phyloP scores from a whole-genome alignment of 1,140 invertebrate genomes.

The Tachypleus tridentatus region DNA sequence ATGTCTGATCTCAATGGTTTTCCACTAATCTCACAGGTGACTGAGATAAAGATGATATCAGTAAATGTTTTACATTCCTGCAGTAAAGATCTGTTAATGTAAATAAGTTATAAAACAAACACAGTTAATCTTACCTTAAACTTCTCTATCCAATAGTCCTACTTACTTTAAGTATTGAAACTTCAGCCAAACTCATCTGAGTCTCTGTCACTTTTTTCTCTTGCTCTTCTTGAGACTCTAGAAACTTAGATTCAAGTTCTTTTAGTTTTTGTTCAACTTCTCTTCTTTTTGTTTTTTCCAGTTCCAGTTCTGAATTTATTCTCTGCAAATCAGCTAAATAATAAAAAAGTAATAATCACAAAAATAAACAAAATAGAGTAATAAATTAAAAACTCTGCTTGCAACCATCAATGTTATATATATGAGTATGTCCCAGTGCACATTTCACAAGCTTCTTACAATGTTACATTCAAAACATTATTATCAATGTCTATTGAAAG shows the following conservation, averaged over 20 bases:
- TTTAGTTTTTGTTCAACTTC: conserved; percentile 32
- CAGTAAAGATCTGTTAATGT: too few relatives aligned
- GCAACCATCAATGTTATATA: too few relatives aligned
- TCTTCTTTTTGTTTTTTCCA: conserved; percentile 29
- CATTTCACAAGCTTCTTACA: too few relatives aligned
- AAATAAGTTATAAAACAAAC: too few relatives aligned
- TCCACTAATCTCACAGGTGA: too few relatives aligned
- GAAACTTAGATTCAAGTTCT: conserved; percentile 18
- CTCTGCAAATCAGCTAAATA: conserved; percentile 30
- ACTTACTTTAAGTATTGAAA: conserved; percentile 12
- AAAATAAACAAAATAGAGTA: too few relatives aligned
- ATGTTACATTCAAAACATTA: too few relatives aligned
- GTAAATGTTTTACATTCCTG: not conserved
- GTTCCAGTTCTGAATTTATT: conserved; percentile 34
- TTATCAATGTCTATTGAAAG: too few relatives aligned
- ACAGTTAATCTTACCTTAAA: not conserved
- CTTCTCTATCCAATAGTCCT: not conserved
- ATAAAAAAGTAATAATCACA: not conserved
- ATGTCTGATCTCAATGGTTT: too few relatives aligned
- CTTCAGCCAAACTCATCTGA: conserved; percentile 9
- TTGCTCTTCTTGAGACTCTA: conserved; percentile 29
- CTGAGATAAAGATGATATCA: not conserved
- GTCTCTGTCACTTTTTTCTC: conserved; percentile 29
- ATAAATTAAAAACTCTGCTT: too few relatives aligned
- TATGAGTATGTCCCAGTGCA: too few relatives aligned